These are phyloP conservation scores for Ichneumon xanthorius DNA, from an alignment of 2,888 invertebrate genomes.

Conservation along the genomic window DNA sequence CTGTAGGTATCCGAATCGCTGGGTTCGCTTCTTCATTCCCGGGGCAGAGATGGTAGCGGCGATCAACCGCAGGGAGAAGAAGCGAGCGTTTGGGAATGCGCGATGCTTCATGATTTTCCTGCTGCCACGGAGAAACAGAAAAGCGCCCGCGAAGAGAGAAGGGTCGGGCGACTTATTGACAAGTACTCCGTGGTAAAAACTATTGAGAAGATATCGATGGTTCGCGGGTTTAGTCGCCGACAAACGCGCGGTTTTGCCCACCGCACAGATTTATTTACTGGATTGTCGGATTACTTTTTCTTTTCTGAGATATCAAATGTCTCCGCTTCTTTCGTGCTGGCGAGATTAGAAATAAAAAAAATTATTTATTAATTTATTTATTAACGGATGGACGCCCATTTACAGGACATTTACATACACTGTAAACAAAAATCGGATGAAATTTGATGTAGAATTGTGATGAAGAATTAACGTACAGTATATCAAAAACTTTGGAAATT, in stretches of 20 bases:
- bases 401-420: too few relatives aligned
- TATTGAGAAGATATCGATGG: neutral
- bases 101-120: constrained; percentile 43
- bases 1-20: constrained; percentile 38
- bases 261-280: neutral
- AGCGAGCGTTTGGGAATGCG: constrained; percentile 39
- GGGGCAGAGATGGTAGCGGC: constrained; percentile 24
- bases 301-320: neutral
- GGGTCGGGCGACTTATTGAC: neutral
- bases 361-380: too few relatives aligned
- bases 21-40: constrained; percentile 31
- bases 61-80: constrained; percentile 32
- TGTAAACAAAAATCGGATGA: too few relatives aligned
- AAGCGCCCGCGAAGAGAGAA: neutral
- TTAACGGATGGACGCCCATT: too few relatives aligned
- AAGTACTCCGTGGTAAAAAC: neutral
- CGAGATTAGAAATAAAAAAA: too few relatives aligned
- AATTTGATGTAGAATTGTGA: too few relatives aligned
- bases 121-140: neutral
- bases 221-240: neutral
- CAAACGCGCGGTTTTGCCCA: neutral
- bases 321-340: too few relatives aligned
- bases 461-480: too few relatives aligned
- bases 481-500: too few relatives aligned
- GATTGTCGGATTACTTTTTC: neutral